A percentile compares a stretch with the other conserved stretches of the same genome.
These are phyloP conservation scores for Menura novaehollandiae DNA, from an alignment of 2,113 vertebrate species.

Conservation along the genomic window DNA sequence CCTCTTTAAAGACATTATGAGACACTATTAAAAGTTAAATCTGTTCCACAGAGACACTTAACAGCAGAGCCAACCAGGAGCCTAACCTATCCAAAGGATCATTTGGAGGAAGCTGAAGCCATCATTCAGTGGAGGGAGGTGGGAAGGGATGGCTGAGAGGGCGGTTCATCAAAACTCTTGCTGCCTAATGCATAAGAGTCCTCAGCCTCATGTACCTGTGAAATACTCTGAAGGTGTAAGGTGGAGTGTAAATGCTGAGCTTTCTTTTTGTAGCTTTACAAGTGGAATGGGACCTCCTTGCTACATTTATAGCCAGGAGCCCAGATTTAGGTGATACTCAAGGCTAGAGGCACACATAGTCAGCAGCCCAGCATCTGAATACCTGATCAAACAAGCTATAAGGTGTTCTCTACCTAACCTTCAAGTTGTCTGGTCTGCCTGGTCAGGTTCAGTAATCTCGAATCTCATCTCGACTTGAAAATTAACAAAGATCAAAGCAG, in stretches of 20 bases:
- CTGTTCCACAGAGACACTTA: background rate
- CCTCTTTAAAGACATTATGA: conserved; percentile 5
- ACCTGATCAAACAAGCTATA: background rate
- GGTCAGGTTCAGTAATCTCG: background rate
- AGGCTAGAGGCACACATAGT: background rate
- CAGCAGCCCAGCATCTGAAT: background rate
- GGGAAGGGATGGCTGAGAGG: background rate
- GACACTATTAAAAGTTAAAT: background rate
- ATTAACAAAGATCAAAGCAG: background rate
- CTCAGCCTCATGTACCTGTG: background rate
- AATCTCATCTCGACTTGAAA: background rate
- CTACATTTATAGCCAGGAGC: background rate
- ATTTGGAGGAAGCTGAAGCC: background rate
- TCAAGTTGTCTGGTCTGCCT: background rate
- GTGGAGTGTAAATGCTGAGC: background rate
- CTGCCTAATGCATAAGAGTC: background rate
- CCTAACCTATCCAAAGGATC: background rate
- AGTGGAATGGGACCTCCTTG: background rate
- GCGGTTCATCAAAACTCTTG: background rate
- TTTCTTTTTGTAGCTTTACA: background rate
- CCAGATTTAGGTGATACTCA: background rate
- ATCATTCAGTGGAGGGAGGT: background rate
- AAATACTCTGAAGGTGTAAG: background rate
- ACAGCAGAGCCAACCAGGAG: background rate
- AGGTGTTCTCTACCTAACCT: background rate